Base-by-base conservation (phyloP, 1,140 invertebrate genomes). In the Drosophila fuyamai region DNA sequence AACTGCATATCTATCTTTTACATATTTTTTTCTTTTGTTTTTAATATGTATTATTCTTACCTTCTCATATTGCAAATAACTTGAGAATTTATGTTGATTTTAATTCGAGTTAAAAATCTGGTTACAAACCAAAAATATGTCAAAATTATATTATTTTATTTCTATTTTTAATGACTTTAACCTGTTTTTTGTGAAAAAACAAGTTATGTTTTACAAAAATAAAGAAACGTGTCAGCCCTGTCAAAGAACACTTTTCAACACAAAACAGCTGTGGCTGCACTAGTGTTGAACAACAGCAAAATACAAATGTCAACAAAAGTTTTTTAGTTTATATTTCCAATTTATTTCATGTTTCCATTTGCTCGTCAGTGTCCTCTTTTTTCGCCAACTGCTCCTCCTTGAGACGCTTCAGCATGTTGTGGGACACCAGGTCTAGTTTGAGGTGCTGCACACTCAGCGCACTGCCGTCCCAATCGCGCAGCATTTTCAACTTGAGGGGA, bases 381-480 rank as follows among this genome's bases (percentile, higher is more conserved):
- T 47, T 27, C 35, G 66, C 29, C 5, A 41, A 2, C 13, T 27
- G n/a, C 36, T 50, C 44, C 36, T 43, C 44, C 47, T 92, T 91
- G 0, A 92, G 57, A 1, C 84, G 63, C 35, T 92, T 67, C 57
- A 92, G 46, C 90, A 91, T 90, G 18, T 81, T 90, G 6, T 80
- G 35, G 0, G 91, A 92, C 6, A 92, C 74, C n/a, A 91, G 65
- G 79, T 92, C 88, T 5, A 92, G 55, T 50, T 92, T 92, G 13
- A 92, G 71, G 68, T 92, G 92, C 54, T 92, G 92, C 12, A 92
- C 80, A 66, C 81, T 92, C 13, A 92, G 54, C 0, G 91, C 86
- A 54, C 86, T 91, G 53, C 92, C 92, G 75, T 92, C 91, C 92
- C 92, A 92, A 16, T 91, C 83, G 5, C 79, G 48, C 2, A 92